Evolutionary conservation across 2,797 vertebrate species (phyloP), one percentile per base, ranked within the genome.

Genomic region (Nyctalus aviator): DNA sequence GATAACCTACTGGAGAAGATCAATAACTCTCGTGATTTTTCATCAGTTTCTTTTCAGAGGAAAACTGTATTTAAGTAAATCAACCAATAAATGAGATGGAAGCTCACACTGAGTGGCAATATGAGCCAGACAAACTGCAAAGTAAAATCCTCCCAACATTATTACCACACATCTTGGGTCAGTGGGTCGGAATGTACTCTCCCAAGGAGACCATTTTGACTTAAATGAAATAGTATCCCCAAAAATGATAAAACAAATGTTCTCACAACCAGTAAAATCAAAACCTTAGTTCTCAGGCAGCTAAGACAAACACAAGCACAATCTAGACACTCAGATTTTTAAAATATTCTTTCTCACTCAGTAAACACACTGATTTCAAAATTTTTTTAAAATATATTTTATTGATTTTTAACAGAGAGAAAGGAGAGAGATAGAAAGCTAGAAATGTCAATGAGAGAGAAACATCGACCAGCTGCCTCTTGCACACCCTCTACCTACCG

Each of bases 1-100:
- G 62, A 44, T 20, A 17, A 20, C 64, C 20, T 30, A 75, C 53
- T 7, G 35, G 72, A 81, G 59, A 79, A 32, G 53, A 68, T 72
- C 55, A 57, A 64, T 81, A 91, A 55, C 25, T 79, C 53, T 78
- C 23, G 13, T 8, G 12, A 9, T 18, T 73, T 95, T 76, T 57
- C 66, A 91, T 62, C 13, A 25, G 6, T 18, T 86, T 91, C n/a
- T 76, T 94, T 91, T 37, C 2, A 41, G 27, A 41, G 35, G 78
- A 86, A 59, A 68, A 55, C 4, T 35, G 5, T 30, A 86, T 69
- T 69, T 88, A 82, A 94, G 73, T 81, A 91, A 85, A 69, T 15
- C 66, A 79, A 78, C 44, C 37, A 71, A 37, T 83, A 69, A 64
- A n/a, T 4, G 20, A 90, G 30, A 13, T 66, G 30, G 25, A 48